Conservation (phyloP, 2,113 vertebrate genomes). For the Physeter macrocephalus region DNA sequence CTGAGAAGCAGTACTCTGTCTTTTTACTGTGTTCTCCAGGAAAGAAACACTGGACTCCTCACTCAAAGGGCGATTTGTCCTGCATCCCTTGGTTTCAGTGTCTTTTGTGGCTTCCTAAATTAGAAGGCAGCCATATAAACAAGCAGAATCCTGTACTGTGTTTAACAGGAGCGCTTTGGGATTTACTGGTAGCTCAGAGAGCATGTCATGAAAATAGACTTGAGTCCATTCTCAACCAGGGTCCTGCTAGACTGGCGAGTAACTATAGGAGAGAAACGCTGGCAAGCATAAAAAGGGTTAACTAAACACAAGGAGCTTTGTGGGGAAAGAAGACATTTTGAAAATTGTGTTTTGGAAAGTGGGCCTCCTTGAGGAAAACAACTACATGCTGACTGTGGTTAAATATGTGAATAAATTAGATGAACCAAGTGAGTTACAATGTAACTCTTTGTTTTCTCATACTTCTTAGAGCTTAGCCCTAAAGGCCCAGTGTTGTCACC, state of each 20-base stretch:
- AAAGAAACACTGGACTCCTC: neutral
- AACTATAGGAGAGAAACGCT: neutral
- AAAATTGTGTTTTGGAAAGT: slow-evolving; percentile 55
- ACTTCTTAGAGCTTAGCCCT: slow-evolving; percentile 23
- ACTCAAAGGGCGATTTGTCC: neutral
- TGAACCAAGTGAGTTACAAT: slow-evolving; percentile 46
- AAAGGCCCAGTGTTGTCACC: slow-evolving; percentile 23
- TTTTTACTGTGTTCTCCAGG: slow-evolving; percentile 12
- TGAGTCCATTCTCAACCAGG: neutral
- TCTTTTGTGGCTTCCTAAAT: neutral
- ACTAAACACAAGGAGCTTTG: slow-evolving; percentile 26
- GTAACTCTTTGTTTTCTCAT: slow-evolving; percentile 52
- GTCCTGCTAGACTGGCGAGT: neutral
- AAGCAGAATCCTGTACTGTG: neutral
- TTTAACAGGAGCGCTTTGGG: neutral
- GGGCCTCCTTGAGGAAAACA: slow-evolving; percentile 52
- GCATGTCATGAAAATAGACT: neutral
- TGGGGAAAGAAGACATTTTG: slow-evolving; percentile 39
- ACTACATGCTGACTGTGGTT: slow-evolving; percentile 52
- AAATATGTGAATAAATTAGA: slow-evolving; percentile 56
- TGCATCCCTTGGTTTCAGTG: neutral
- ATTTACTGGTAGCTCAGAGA: neutral
- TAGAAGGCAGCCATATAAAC: neutral
- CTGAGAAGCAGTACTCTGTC: neutral
- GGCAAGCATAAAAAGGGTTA: slow-evolving; percentile 30